Evolutionary conservation across 2,888 invertebrate genomes (phyloP).

Genomic region (Meiosimyza platycephala): DNA sequence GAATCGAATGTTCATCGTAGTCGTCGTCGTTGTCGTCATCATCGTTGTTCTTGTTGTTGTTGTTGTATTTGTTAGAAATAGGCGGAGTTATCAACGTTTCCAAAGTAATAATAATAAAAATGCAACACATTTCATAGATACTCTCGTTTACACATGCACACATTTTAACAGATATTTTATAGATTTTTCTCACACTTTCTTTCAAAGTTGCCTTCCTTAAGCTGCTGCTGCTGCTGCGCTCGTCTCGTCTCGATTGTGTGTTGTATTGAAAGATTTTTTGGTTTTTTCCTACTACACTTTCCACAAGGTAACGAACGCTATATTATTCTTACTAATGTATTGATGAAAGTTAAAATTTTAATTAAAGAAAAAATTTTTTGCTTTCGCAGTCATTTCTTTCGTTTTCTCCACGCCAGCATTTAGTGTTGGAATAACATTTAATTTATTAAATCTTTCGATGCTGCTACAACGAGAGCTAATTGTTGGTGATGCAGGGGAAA

Average conservation of each 20-base stretch:
- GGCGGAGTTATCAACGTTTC: constrained; percentile 66
- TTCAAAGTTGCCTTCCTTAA: constrained; percentile 2
- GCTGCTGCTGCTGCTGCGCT: not conserved
- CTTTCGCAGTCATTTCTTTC: constrained; percentile 31
- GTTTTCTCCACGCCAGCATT: not conserved
- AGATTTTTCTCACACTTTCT: constrained; percentile 34
- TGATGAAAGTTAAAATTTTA: constrained; percentile 66
- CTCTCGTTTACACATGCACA: constrained; percentile 26
- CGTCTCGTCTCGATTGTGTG: too few species aligned
- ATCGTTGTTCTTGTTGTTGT: constrained; percentile 26
- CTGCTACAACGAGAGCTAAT: too few species aligned
- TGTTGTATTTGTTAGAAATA: constrained; percentile 60
- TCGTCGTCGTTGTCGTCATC: constrained; percentile 37
- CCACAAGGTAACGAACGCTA: constrained; percentile 56
- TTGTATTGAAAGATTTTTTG: constrained; percentile 17
- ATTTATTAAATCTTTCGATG: too few species aligned
- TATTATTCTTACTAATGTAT: constrained; percentile 65
- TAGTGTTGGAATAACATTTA: not conserved
- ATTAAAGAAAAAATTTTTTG: constrained; percentile 59
- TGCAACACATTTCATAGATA: constrained; percentile 61
- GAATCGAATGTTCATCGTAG: constrained; percentile 58
- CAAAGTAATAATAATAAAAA: constrained; percentile 64
- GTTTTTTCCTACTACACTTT: constrained; percentile 35
- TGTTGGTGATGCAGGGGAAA: too few species aligned
- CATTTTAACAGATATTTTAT: constrained; percentile 3